Base-by-base conservation (phyloP, 1,140 invertebrate species). In the Monochamus saltuarius region DNA sequence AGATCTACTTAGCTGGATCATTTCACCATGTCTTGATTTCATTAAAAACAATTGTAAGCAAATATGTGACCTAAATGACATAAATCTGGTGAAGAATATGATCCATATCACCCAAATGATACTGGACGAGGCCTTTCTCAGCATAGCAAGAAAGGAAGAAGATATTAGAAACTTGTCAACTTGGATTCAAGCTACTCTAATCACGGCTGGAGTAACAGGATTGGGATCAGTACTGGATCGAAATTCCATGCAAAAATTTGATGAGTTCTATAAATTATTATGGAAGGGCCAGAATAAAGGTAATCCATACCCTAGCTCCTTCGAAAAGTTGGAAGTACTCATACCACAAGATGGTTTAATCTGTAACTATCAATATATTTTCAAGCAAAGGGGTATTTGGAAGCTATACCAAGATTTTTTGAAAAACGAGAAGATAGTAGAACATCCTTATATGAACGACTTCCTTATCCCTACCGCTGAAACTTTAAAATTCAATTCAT, bases 391-490 rank as follows among this genome's bases (percentile, higher is more conserved):
- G n/a, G 70, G 70, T 34, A 65, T 79, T 9, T 94, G 89, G 91
- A 91, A 89, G 73, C 81, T 82, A 39, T 91, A 85, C 82, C 79
- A 80, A 0, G 89, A 92, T 56, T 59, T 84, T 53, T 81, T 87
- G 1, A 87, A 85, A 71, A 51, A 80, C 81, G 45, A 82, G 29
- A 72, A 82, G 67, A 71, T 85, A 1, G 70, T 81, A 47, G 85
- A 87, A 67, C 81, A 80, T 42, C 82, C 83, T 7, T 71, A 17
- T 84, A 84, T 69, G 84, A 91, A 56, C 80, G 87, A 43, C 84
- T 88, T 89, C 61, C 82, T 93, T 49, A 83, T 96, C 45, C 91
- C 92, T 1, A 96, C 93, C 0, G 77, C 90, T 10, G 94, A 97
- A 66, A 90, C 90, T 0, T 82, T 90, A 37, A 92, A 91, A 75